Conservation (phyloP, 2,113 vertebrate genomes). For the Chelonoidis abingdonii region DNA sequence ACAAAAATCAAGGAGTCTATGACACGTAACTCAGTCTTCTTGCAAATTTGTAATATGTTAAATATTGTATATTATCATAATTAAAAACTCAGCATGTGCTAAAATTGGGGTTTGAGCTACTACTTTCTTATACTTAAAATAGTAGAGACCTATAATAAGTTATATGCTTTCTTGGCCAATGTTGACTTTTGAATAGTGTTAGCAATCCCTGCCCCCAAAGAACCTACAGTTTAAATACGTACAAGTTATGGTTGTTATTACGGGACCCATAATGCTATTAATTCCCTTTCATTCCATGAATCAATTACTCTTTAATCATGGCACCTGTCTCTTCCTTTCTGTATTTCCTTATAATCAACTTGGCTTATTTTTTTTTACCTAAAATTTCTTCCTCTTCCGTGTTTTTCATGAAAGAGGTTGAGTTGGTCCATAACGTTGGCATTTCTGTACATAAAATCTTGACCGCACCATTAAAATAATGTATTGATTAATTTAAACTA, state of each 20-base stretch:
- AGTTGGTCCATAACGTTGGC: neutral
- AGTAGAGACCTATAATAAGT: neutral
- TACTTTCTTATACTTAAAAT: neutral
- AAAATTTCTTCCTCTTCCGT: neutral
- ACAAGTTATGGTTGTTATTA: neutral
- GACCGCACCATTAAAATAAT: neutral
- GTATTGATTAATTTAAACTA: fast-evolving
- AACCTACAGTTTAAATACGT: neutral
- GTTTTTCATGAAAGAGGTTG: neutral
- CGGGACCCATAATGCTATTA: neutral
- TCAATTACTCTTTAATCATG: neutral
- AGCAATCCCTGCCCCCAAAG: neutral
- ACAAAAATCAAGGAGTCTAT: neutral
- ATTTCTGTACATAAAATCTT: neutral
- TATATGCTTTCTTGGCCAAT: neutral
- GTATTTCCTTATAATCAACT: neutral
- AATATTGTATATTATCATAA: neutral
- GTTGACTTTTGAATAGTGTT: neutral
- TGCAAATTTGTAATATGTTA: neutral
- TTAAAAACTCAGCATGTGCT: neutral
- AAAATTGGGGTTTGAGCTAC: neutral
- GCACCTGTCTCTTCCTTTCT: neutral
- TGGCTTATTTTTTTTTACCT: neutral
- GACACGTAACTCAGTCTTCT: neutral
- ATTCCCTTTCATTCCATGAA: neutral